A percentile compares a stretch with the other conserved stretches of the same genome.
phyloP scores from a whole-genome alignment of 2,797 vertebrate genomes.

The Zenarchopterus dispar region DNA sequence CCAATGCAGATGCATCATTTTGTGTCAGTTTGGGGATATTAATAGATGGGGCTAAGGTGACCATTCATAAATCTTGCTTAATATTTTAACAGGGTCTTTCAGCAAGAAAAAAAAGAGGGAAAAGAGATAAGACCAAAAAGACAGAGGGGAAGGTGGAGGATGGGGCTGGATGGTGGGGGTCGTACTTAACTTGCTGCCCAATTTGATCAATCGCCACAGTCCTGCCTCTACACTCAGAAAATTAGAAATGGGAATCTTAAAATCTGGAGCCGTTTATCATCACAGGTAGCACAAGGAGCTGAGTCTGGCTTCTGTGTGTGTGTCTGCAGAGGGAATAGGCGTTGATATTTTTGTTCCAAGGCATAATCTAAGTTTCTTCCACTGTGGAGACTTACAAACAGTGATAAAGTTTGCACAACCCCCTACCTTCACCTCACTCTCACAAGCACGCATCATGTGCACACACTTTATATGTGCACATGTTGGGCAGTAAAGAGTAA shows the following conservation, averaged over 20 bases:
- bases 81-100: constrained; percentile 86
- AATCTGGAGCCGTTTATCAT: constrained; percentile 85
- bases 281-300: constrained; percentile 63
- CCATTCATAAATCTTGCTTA: constrained; percentile 85
- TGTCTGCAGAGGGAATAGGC: constrained; percentile 18
- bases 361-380: constrained; percentile 53
- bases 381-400: constrained; percentile 36
- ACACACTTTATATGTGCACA: constrained; percentile 3
- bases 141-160: constrained; percentile 32
- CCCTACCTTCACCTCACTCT: constrained; percentile 4
- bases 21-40: constrained; percentile 81
- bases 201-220: constrained; percentile 84
- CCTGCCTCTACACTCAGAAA: constrained; percentile 85
- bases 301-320: constrained; percentile 9
- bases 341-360: constrained; percentile 39
- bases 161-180: constrained; percentile 36
- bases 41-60: constrained; percentile 79
- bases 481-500: constrained; percentile 13
- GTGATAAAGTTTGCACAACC: constrained; percentile 3
- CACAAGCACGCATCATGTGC: constrained; percentile 4
- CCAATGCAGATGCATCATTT: constrained; percentile 70
- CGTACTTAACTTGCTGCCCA: constrained; percentile 77
- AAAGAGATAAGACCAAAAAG: constrained; percentile 24
- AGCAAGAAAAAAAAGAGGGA: constrained; percentile 57
- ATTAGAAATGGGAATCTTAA: constrained; percentile 87